phyloP scores from a whole-genome alignment of 2,888 invertebrate species.

The Sminthurides aquaticus region DNA sequence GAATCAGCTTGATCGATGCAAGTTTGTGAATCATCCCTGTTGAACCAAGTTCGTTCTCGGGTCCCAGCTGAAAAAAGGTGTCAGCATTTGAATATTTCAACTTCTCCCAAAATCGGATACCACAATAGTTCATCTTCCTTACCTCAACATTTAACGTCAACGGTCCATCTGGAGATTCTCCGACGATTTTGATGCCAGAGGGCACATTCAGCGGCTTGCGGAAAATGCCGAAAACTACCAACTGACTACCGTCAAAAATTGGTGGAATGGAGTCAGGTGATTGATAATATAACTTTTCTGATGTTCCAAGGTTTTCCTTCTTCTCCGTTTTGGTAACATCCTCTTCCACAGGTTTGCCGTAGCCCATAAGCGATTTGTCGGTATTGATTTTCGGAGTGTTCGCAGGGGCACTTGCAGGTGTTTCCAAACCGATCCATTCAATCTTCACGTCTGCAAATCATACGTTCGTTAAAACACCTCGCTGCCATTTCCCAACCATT shows the following conservation, averaged over 20 bases:
- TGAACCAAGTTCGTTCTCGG: constrained; percentile 29
- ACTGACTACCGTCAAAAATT: constrained; percentile 42
- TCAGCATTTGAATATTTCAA: too few species aligned
- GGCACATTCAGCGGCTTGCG: constrained; percentile 18
- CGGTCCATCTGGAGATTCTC: constrained; percentile 39
- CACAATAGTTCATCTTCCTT: too few species aligned
- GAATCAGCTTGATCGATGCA: constrained; percentile 33
- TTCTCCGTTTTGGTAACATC: neutral
- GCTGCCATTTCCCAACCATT: too few species aligned
- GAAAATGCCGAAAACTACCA: constrained; percentile 40
- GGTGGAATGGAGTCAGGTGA: constrained; percentile 39
- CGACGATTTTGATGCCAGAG: constrained; percentile 29
- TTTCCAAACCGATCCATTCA: constrained; percentile 34
- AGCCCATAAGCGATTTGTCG: constrained; percentile 42
- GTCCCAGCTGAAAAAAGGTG: too few species aligned
- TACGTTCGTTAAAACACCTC: too few species aligned
- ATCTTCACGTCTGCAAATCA: constrained; percentile 30
- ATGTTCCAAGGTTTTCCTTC: too few species aligned
- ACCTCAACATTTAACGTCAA: constrained; percentile 24
- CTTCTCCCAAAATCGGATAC: too few species aligned
- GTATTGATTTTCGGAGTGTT: constrained; percentile 22
- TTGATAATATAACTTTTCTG: constrained; percentile 19
- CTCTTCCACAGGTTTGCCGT: constrained; percentile 35
- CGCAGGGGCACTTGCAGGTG: neutral
- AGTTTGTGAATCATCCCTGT: constrained; percentile 35